Evolutionary conservation across 2,888 invertebrate genomes (phyloP).

Genomic region (Amorpha juglandis): DNA sequence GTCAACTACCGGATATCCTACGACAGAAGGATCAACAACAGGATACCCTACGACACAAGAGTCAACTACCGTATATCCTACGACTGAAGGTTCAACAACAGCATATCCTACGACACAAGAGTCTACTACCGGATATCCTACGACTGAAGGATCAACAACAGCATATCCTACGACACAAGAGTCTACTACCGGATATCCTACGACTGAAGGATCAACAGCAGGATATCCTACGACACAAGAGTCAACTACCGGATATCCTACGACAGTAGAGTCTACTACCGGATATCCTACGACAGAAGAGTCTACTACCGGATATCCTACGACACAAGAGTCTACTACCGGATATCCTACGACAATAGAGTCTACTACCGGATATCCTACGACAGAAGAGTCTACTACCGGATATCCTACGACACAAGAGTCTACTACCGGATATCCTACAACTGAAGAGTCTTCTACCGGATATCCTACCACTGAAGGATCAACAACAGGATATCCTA

Average conservation of each 20-base stretch:
- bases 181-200: neutral
- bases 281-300: neutral
- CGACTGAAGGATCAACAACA: slow-evolving; percentile 21
- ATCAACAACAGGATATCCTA: neutral
- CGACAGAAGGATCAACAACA: slow-evolving; percentile 13
- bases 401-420: neutral
- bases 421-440: neutral
- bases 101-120: neutral
- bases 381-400: neutral
- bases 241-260: slow-evolving; percentile 6
- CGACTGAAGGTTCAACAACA: slow-evolving; percentile 20
- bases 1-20: neutral
- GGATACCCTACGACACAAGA: neutral
- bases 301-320: neutral
- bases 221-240: neutral
- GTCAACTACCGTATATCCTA: neutral
- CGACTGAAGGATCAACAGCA: slow-evolving; percentile 1
- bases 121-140: slow-evolving; percentile 22
- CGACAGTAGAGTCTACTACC: neutral
- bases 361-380: neutral
- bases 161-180: slow-evolving; percentile 26
- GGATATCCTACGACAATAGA: neutral
- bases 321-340: neutral
- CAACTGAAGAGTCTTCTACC: neutral
- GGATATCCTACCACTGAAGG: slow-evolving; percentile 4